Evolutionary conservation across 2,113 vertebrate species (phyloP), one percentile per base, ranked within the genome.

Genomic region (Athene noctua): DNA sequence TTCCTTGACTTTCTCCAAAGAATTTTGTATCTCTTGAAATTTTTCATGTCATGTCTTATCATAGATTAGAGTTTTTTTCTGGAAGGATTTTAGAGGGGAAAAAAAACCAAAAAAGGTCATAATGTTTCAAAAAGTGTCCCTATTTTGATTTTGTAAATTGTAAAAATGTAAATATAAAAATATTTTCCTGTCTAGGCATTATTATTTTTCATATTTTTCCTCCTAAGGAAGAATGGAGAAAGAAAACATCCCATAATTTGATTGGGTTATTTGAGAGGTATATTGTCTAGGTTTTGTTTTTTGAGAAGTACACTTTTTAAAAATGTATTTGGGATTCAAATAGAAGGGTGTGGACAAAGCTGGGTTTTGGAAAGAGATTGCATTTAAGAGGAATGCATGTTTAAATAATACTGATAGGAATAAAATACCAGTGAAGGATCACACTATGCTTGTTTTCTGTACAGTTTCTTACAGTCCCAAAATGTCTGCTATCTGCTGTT

Each of bases 111-210:
- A 77, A 61, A 58, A 57, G 2, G 10, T 54, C 87, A 19, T 49
- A 44, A 30, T 23, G 13, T 59, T 72, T 91, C 23, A 57, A 79
- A 86, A 91, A n/a, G 10, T 68, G 54, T 61, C 14, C 5, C 4
- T 68, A 1, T 82, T 89, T 86, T 86, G 47, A 55, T 93, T 83
- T 88, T 15, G 3, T 78, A 42, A 61, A 67, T 84, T 47, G 55
- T 46, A 87, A 92, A 88, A 90, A 93, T 58, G 62, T 54, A 94
- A 92, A 72, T 77, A 58, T 44, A 75, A 75, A 89, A 94, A 36
- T 27, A 92, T 46, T 57, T 9, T 68, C 10, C 34, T 88, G 27
- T n/a, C 68, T 88, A 38, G 92, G 40, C 20, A 83, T 80, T 87
- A 27, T 34, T 75, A 51, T 55, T n/a, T 22, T 47, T 93, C 51